Evolutionary conservation across 2,113 vertebrate species (phyloP), one percentile per base, ranked within the genome.

Genomic region (Phainopepla nitens): DNA sequence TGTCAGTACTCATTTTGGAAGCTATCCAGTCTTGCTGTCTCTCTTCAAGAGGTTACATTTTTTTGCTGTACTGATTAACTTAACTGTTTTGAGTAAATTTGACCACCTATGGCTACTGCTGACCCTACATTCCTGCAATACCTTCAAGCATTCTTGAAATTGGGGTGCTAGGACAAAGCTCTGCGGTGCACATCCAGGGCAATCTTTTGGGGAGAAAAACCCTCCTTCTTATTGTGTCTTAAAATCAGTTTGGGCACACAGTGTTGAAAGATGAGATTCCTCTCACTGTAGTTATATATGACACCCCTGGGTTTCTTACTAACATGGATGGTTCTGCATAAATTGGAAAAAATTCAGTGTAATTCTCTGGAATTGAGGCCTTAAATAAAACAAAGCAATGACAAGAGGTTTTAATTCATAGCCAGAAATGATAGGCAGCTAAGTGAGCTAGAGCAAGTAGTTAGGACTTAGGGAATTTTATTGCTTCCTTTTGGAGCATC

Each of bases 111-210:
- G 87, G 84, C 88, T 94, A 68, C 71, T 87, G 78, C 68, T 96
- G 97, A 97, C 89, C 87, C 45, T 82, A 28, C 77, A 93, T 97
- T 94, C 92, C 90, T 96, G 39, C 24, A 79, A 84, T 68, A 97
- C 96, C 95, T 97, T 82, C 65, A 96, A 85, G 88, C 93, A 97
- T 98, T 98, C 96, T 92, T 95, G 50, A 90, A 94, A 91, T 81
- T 1, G 2, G 83, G 39, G 49, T 17, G 13, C 68, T 65, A 41
- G 66, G 41, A 76, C 16, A 65, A 90, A 91, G 71, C n/a, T 50
- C 7, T 57, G 17, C 12, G 13, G 18, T 58, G 13, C 7, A 2
- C 21, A 45, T 68, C 42, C 54, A 85, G 53, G 19, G 36, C 82
- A 50, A 11, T 36, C 15, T 54, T 91, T 36, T 19, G 5, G 12